Percentiles rank a stretch among this genome's conserved stretches.
These are phyloP conservation scores for Hippocampus mohnikei DNA, from an alignment of 2,113 vertebrate genomes.

Conservation along the genomic window DNA sequence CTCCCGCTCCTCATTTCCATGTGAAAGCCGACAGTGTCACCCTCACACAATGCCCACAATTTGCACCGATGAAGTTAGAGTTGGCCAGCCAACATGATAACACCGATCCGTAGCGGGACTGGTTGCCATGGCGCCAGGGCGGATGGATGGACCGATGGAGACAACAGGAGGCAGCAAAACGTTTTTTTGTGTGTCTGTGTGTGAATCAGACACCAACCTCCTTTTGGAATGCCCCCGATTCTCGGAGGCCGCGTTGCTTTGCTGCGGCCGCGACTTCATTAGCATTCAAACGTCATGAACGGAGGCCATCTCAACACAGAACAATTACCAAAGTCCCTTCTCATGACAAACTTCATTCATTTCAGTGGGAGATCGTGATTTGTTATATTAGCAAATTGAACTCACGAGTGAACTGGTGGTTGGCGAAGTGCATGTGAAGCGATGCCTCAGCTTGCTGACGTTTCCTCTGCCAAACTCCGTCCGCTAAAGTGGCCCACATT, in stretches of 20 bases:
- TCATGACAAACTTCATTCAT: no score
- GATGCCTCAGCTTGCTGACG: no score
- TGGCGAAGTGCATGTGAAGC: no score
- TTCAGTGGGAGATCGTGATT: no score
- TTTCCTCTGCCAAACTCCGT: no score
- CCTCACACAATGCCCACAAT: slow-evolving; percentile 72
- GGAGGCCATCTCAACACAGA: no score
- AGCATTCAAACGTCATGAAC: no score
- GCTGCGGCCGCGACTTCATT: slow-evolving; percentile 18
- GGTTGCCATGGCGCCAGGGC: slow-evolving; percentile 68
- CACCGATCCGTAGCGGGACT: slow-evolving; percentile 56
- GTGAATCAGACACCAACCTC: slow-evolving; percentile 58
- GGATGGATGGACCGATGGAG: slow-evolving; percentile 26
- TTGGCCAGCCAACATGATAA: slow-evolving; percentile 59
- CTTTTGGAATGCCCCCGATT: slow-evolving; percentile 66
- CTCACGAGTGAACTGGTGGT: no score
- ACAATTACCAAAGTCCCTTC: no score
- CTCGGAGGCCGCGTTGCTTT: slow-evolving; percentile 56
- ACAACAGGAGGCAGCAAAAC: not conserved
- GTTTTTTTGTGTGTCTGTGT: not conserved
- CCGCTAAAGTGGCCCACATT: not conserved
- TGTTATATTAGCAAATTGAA: no score
- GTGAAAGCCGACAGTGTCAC: slow-evolving; percentile 65
- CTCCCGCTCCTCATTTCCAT: slow-evolving; percentile 76
- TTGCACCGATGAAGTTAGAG: slow-evolving; percentile 76